Evolutionary conservation across 2,113 vertebrate species (phyloP), one percentile per base, ranked within the genome.

Genomic region (Seriola rivoliana): DNA sequence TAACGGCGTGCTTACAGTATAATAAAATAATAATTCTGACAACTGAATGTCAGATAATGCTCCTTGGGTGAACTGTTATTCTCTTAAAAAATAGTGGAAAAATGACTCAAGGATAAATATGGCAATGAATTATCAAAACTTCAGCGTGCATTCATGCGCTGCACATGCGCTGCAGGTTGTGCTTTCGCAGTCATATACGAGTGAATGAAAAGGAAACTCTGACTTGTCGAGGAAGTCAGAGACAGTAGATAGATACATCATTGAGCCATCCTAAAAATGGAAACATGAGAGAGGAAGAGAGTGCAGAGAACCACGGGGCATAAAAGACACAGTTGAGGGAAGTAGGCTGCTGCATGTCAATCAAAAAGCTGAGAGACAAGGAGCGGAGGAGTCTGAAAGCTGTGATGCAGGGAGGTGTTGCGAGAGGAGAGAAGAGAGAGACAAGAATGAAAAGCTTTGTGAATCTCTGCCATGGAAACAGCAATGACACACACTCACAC

Each of bases 351-450:
- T 69, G 86, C 84, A 74, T 85, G 91, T 93, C 93, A 93, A 92
- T 93, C 92, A 94, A 80, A 85, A 75, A 84, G 81, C 89, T 60
- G 75, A 72, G 87, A 91, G 91, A 93, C 85, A 94, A 80, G 93
- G 66, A 93, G 88, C 88, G 83, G 91, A 84, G 90, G 92, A 93
- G 93, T 92, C 88, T 88, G 78, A 82, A 84, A 89, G 89, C 92
- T 85, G 87, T 88, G 85, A 93, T 90, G 90, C 88, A 90, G 82
- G 75, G 92, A 93, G 92, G 93, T 88, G 89, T 90, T 89, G 82
- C 69, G 64, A 89, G 82, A 85, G 84, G 84, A 84, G 84, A 90
- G 84, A 90, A 90, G 82, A 89, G 63, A 81, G 71, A 83, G 77
- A 84, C 81, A 52, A 81, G 79, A 89, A 89, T 84, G 83, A 91